Conservation (phyloP, 2,888 invertebrate genomes). For the Autographa pulchrina region DNA sequence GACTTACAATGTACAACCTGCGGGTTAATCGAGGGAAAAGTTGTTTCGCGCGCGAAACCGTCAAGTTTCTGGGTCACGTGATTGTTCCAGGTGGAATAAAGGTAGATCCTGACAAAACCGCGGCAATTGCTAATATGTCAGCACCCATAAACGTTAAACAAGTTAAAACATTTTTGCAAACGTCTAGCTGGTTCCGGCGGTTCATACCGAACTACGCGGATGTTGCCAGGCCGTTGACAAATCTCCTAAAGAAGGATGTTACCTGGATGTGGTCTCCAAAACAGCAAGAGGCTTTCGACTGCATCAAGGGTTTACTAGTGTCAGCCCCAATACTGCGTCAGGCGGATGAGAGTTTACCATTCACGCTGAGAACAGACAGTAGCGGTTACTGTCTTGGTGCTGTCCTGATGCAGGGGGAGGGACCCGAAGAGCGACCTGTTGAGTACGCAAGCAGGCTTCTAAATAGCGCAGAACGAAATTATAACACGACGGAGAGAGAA, state of each 20-base stretch:
- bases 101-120: slow-evolving; percentile 63
- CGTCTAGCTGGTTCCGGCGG: slow-evolving; percentile 37
- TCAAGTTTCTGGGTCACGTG: slow-evolving; percentile 65
- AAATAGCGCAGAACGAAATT: slow-evolving; percentile 15
- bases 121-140: slow-evolving; percentile 55
- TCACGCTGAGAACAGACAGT: slow-evolving; percentile 27
- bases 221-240: slow-evolving; percentile 28
- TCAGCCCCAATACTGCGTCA: slow-evolving; percentile 22
- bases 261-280: slow-evolving; percentile 5
- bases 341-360: slow-evolving; percentile 16
- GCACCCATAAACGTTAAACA: slow-evolving; percentile 34
- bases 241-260: slow-evolving; percentile 24
- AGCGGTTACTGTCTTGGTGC: slow-evolving; percentile 37
- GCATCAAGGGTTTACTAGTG: neutral
- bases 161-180: slow-evolving; percentile 28
- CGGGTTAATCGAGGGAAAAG: slow-evolving; percentile 62
- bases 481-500: slow-evolving; percentile 17
- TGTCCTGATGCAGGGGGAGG: slow-evolving; percentile 23
- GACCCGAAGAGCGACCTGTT: too few relatives aligned
- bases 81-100: slow-evolving; percentile 48
- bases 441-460: slow-evolving; percentile 19
- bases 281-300: slow-evolving; percentile 18
- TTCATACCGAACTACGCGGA: slow-evolving; percentile 42
- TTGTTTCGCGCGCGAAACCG: slow-evolving; percentile 49
- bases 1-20: slow-evolving; percentile 51